These are phyloP conservation scores for Alfaro cultratus DNA, from an alignment of 2,797 vertebrate genomes.

Conservation along the genomic window DNA sequence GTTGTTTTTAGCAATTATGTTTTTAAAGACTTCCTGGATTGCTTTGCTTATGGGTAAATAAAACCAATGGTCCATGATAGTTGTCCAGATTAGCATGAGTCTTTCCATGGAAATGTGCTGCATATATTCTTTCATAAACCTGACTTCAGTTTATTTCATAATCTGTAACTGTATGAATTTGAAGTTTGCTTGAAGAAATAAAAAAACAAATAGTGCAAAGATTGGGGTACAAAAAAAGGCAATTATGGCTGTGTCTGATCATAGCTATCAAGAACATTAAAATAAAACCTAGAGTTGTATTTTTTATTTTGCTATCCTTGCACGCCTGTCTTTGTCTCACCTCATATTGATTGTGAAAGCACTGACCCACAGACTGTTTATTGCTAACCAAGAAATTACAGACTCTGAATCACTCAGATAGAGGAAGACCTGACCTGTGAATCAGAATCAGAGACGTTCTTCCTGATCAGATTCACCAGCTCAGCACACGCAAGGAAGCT, in stretches of 20 bases:
- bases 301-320: constrained; percentile 11
- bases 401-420: constrained; percentile 43
- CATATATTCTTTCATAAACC: not conserved
- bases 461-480: not conserved
- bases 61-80: not conserved
- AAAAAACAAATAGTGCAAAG: not conserved
- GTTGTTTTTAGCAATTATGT: not conserved
- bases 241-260: not conserved
- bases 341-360: constrained; percentile 60
- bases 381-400: constrained; percentile 43
- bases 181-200: not conserved
- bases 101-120: not conserved
- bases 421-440: constrained; percentile 16
- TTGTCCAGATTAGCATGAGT: not conserved
- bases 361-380: constrained; percentile 34
- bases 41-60: not conserved
- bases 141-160: not conserved
- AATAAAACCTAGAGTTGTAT: not conserved
- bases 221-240: not conserved
- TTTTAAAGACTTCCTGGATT: not conserved
- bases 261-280: not conserved
- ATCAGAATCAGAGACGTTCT: constrained; percentile 24
- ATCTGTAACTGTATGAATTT: not conserved
- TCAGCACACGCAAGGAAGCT: constrained; percentile 13
- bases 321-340: constrained; percentile 15